Base-by-base conservation (phyloP, 2,888 invertebrate species). In the Apodemia zela region DNA sequence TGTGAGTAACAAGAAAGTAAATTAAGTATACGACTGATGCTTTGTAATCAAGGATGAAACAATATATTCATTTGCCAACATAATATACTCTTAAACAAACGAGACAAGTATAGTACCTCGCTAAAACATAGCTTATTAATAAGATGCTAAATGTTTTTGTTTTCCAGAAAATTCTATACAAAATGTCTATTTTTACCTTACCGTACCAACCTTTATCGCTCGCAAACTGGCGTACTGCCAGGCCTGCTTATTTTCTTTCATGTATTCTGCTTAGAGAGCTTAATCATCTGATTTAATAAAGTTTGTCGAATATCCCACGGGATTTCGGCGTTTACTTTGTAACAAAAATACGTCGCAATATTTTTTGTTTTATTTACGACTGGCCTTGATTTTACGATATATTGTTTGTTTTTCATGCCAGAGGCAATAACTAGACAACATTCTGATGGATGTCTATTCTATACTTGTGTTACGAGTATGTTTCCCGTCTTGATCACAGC, bases 281-380 rank as follows among this genome's bases (percentile, higher is more conserved):
- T 66, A 68, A 69, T 69, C 66, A 68, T 68, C 63, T 67, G 64
- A 68, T 69, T 69, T 68, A 68, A 68, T 69, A 64, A 65, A 65
- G 60, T 54, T 60, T 65, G 61, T 57, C 59, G 49, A 62, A 59
- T 59, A 58, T 49, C 58, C 59, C 63, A 33, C 63, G 49, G 58
- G 63, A 59, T 63, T 63, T 47, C 8, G 61, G 54, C 6, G 54
- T 57, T 57, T 57, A 57, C 54, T 29, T 57, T 57, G 54, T 57
- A 57, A 57, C 54, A 57, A 57, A 57, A 57, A 57, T 57, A 57
- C 29, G n/a, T 54, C 54, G 45, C 54, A 54, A 29, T 57, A 51
- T 62, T 54, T 62, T 57, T 62, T 62, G 62, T 62, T 62, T 62
- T 63, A 63, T 63, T 59, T 47, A 33, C 54, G 54, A 57, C 29